phyloP scores from a whole-genome alignment of 2,113 vertebrate genomes.

The Vimba vimba region DNA sequence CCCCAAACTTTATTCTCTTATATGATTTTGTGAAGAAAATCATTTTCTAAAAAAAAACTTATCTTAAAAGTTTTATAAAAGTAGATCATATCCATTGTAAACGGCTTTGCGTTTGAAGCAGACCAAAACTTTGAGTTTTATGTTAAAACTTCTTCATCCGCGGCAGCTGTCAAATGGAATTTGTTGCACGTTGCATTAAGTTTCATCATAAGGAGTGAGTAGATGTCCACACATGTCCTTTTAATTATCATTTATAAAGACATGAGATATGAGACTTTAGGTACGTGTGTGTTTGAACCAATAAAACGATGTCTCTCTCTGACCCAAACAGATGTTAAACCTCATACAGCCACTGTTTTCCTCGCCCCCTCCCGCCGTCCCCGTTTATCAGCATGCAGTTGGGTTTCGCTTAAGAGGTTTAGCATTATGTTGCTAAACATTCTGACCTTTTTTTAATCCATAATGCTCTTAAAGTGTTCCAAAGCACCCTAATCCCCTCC shows the following conservation, averaged over 20 bases:
- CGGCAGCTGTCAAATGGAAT: background rate
- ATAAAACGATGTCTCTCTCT: slow-evolving; percentile 57
- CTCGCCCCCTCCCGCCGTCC: slow-evolving; percentile 9
- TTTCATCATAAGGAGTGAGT: background rate
- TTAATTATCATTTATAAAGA: background rate
- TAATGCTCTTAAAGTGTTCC: slow-evolving; percentile 84
- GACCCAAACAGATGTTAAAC: slow-evolving; percentile 74
- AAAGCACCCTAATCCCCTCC: slow-evolving; percentile 76
- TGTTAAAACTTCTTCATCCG: background rate
- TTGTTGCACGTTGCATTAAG: background rate
- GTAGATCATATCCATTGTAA: background rate
- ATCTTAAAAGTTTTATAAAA: background rate
- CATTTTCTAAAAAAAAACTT: no score
- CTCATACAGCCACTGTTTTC: slow-evolving; percentile 44
- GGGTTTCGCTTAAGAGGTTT: slow-evolving; percentile 84
- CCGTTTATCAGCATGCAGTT: slow-evolving; percentile 60
- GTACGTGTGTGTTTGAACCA: slow-evolving; percentile 48
- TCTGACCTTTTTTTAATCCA: slow-evolving; percentile 84
- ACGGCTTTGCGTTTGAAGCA: background rate
- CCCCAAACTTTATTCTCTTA: background rate
- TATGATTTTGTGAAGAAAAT: no score
- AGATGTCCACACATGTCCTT: background rate
- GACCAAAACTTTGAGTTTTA: background rate
- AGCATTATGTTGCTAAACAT: slow-evolving; percentile 83
- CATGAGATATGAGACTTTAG: slow-evolving; percentile 32